These are phyloP conservation scores for Drosophila ercepeae DNA, from an alignment of 1,140 invertebrate species.

Conservation along the genomic window DNA sequence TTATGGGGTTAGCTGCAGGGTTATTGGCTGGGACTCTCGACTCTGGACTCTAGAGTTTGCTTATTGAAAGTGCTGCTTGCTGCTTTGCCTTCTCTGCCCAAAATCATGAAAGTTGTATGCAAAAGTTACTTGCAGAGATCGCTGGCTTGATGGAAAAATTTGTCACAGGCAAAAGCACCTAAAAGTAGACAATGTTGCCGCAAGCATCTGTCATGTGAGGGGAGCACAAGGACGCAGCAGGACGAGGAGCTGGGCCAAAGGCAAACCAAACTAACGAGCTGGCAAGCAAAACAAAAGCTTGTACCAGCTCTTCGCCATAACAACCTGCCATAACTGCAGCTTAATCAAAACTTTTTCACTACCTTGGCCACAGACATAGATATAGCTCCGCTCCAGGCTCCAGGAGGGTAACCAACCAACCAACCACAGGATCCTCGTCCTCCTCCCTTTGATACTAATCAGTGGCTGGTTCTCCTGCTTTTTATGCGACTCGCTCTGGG, in stretches of 20 bases:
- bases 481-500: conserved; percentile 50
- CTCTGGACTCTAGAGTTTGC: conserved; percentile 39
- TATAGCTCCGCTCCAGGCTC: conserved; percentile 43
- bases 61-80: conserved; percentile 67
- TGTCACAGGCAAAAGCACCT: conserved; percentile 65
- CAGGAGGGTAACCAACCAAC: conserved; percentile 35
- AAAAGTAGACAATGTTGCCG: conserved; percentile 59
- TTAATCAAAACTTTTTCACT: conserved; percentile 82
- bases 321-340: conserved; percentile 81
- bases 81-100: conserved; percentile 42
- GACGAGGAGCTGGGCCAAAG: conserved; percentile 36
- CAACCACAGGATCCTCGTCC: conserved; percentile 52
- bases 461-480: conserved; percentile 61
- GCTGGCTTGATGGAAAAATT: conserved; percentile 45
- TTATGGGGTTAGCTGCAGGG: conserved; percentile 49
- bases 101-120: conserved; percentile 74
- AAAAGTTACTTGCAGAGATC: conserved; percentile 46
- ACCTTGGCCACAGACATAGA: conserved; percentile 28
- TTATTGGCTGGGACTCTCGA: neutral
- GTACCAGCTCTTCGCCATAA: conserved; percentile 50
- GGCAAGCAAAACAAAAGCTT: conserved; percentile 77
- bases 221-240: neutral
- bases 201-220: conserved; percentile 42
- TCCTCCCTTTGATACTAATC: conserved; percentile 71
- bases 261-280: conserved; percentile 80